Evolutionary conservation across 2,888 invertebrate species (phyloP), one percentile per base, ranked within the genome.

Genomic region (Pemphredon lugubris): DNA sequence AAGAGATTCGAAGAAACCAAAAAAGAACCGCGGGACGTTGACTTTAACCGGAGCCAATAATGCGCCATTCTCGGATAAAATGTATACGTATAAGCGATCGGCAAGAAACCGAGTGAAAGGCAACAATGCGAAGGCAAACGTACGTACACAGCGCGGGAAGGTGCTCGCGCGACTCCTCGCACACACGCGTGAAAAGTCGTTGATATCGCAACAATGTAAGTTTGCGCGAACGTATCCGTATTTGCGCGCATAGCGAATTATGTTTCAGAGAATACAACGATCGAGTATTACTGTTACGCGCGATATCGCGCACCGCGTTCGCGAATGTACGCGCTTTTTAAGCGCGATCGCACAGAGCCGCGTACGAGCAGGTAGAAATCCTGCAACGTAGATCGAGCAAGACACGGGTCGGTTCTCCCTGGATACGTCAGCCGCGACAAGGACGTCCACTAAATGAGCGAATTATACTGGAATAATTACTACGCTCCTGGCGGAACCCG

Each of bases 91-190:
- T 34, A 58, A 64, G 37, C 61, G 50, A 14, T 30, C 47, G 55
- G 63, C 63, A 64, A 72, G 74, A 63, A 71, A 77, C 73, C 79
- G 75, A 86, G 87, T 87, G 87, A 87, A 87, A 87, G 87, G 87
- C 86, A 87, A 86, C 85, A 86, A 87, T 87, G 86, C 74, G 87
- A 86, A 87, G 86, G 87, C 83, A 81, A 83, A 82, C 73, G 75
- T 78, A 72, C 75, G 48, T 55, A 32, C 60, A 32, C 40, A 47
- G 11, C 34, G 40, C 18, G 23, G n/a, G 37, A 9, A 30, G 9
- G 9, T 9, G 6, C 26, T 3, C 9, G 34, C n/a, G n/a, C n/a
- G 2, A 7, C 2, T 14, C 4, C 16, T 4, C 26, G 26, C 26
- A 7, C 7, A 26, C 26, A 26, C 26, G 7, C 26, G 26, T 26